Evolutionary conservation across 2,888 invertebrate species (phyloP), one percentile per base, ranked within the genome.

Genomic region (Marronus borbonicus): DNA sequence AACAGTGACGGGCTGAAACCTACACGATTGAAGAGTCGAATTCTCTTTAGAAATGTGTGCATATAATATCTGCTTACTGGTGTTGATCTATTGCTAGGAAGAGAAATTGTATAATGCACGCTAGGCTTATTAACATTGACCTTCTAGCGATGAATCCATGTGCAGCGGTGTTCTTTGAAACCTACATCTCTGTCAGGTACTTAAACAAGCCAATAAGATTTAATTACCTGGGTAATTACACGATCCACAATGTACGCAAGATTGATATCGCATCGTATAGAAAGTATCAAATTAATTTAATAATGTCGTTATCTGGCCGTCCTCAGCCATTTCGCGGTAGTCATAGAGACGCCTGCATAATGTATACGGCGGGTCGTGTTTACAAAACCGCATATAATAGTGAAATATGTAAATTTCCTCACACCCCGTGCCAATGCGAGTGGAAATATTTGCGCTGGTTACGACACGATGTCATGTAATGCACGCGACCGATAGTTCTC

Each of bases 201-300:
- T 28, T 44, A 49, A 62, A 62, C 17, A 44, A 24, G 0, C 62
- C 24, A 44, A 62, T 62, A 62, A 12, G 49, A 74, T 62, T 74
- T 74, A 74, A 74, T 74, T 74, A 58, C 66, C 24, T 50, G 24
- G 65, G n/a, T 76, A 76, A 76, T 66, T 76, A 55, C 31, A n/a
- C 39, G 4, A 39, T 65, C 10, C 17, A 44, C 44, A 17, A 14
- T 17, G 36, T 58, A 36, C 20, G 14, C 36, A 39, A 60, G 58
- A 14, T 24, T 58, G 44, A 72, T 60, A 31, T 36, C 39, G 3
- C 44, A 39, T 17, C 24, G 39, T 4, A 58, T 68, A 58, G 66
- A 58, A 68, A 68, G 76, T 68, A 76, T 66, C 66, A 55, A 76
- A 68, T 76, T 76, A 76, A 76, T 68, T 66, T 76, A 68, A 66